Base-by-base conservation (phyloP, 1,140 invertebrate genomes). In the Hormaphis cornu region DNA sequence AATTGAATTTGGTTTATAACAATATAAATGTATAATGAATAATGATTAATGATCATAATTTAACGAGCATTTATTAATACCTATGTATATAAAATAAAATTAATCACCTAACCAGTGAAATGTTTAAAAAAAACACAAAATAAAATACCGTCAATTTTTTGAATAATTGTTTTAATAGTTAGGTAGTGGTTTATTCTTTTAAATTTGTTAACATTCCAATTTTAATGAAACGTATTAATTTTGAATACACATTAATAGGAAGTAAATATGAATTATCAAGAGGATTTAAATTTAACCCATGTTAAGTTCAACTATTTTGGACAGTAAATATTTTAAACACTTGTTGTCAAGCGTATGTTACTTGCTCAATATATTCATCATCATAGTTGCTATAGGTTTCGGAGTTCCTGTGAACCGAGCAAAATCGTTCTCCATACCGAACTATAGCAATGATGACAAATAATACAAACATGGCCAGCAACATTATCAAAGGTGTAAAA, bases 391-490 rank as follows among this genome's bases (percentile, higher is more conserved):
- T 50, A 8, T 66, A 48, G 4, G 30, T 22, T 0, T 9, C 2
- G 2, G 40, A 20, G 1, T 66, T 18, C n/a, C 42, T 66, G 20
- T 66, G 61, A 16, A 66, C 10, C 3, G 61, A 50, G 35, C 61
- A 87, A 70, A 87, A 78, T 54, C 79, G 80, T 9, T 85, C 81
- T 0, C 89, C 89, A 77, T 81, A 88, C 71, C 84, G 83, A n/a
- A 91, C 75, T 70, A 91, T 80, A 5, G 86, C 72, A 71, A 92
- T 85, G 69, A 92, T 89, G 5, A 90, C 82, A 16, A 90, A 79
- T 14, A 90, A 82, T 24, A 82, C 75, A 73, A 91, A 86, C 14
- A 91, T 74, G 12, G 86, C 84, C 28, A 93, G 72, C 24, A 83
- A 82, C 18, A 87, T 84, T 12, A 86, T 80, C 2, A 87, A 85